Percentiles rank a stretch among this genome's conserved stretches.
phyloP scores from a whole-genome alignment of 2,113 vertebrate genomes.

The Pyrgilauda ruficollis region DNA sequence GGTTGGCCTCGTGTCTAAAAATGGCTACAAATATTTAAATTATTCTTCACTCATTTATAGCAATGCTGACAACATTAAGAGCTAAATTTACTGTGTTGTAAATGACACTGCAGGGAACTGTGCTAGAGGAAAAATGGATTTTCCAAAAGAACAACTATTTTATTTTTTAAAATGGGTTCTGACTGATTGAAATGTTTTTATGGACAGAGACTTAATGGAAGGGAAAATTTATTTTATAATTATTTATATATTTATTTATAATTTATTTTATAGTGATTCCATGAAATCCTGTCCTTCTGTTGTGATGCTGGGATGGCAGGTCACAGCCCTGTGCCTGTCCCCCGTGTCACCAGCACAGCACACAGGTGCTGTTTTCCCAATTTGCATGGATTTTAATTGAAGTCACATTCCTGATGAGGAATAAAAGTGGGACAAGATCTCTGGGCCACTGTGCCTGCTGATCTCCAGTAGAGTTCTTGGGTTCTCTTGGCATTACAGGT shows the following conservation, averaged over 20 bases:
- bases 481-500: rapidly evolving
- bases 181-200: not conserved
- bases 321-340: not conserved
- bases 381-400: not conserved
- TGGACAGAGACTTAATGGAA: not conserved
- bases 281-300: not conserved
- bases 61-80: not conserved
- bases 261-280: not conserved
- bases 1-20: not conserved
- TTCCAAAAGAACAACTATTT: not conserved
- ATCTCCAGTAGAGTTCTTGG: not conserved
- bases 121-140: not conserved
- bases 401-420: not conserved
- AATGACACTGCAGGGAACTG: not conserved
- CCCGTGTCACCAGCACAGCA: not conserved
- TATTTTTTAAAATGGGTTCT: not conserved
- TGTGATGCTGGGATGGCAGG: rapidly evolving
- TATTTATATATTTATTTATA: not conserved
- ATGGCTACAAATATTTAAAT: not conserved
- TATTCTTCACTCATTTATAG: constrained; percentile 26
- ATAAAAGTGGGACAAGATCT: not conserved
- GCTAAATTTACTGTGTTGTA: not conserved
- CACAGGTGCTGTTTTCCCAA: not conserved
- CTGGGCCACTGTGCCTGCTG: not conserved
- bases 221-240: not conserved